These are phyloP conservation scores for Liolophura sinensis DNA, from an alignment of 1,140 invertebrate species.

Conservation along the genomic window DNA sequence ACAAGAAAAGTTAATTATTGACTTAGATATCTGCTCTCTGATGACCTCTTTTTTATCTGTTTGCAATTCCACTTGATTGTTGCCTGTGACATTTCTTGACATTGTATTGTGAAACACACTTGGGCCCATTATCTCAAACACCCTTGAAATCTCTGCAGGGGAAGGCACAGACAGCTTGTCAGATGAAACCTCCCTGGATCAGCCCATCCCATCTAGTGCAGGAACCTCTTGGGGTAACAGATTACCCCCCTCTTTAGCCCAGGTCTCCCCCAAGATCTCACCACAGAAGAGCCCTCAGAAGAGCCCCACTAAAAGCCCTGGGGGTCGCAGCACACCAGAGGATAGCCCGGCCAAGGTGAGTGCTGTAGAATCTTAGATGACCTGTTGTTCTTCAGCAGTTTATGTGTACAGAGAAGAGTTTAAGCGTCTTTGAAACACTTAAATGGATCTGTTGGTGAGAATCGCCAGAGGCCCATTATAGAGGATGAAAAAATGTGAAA, in stretches of 20 bases:
- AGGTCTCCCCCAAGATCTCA: conserved; percentile 12
- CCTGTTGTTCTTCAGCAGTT: too few relatives aligned
- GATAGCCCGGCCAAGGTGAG: conserved; percentile 16
- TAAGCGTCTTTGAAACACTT: too few relatives aligned
- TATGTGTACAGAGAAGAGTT: too few relatives aligned
- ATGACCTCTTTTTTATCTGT: too few relatives aligned
- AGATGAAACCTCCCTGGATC: conserved; percentile 7
- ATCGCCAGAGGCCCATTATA: too few relatives aligned
- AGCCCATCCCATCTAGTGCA: conserved; percentile 5
- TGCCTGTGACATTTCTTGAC: too few relatives aligned
- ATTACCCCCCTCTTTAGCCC: conserved; percentile 30
- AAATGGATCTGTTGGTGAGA: too few relatives aligned
- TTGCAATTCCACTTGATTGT: too few relatives aligned
- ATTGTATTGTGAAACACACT: not conserved
- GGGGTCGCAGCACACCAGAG: conserved; percentile 18
- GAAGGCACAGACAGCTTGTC: conserved; percentile 23
- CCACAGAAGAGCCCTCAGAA: conserved; percentile 23
- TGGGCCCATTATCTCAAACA: not conserved
- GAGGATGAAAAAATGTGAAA: too few relatives aligned
- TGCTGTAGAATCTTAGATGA: too few relatives aligned
- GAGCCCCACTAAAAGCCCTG: conserved; percentile 25
- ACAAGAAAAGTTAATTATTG: too few relatives aligned
- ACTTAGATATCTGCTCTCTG: too few relatives aligned
- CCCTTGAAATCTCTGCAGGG: not conserved
- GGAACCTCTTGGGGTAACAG: conserved; percentile 38